A percentile compares a stretch with the other conserved stretches of the same genome.
These are phyloP conservation scores for Archivesica marissinica DNA, from an alignment of 1,140 invertebrate species.

Conservation along the genomic window DNA sequence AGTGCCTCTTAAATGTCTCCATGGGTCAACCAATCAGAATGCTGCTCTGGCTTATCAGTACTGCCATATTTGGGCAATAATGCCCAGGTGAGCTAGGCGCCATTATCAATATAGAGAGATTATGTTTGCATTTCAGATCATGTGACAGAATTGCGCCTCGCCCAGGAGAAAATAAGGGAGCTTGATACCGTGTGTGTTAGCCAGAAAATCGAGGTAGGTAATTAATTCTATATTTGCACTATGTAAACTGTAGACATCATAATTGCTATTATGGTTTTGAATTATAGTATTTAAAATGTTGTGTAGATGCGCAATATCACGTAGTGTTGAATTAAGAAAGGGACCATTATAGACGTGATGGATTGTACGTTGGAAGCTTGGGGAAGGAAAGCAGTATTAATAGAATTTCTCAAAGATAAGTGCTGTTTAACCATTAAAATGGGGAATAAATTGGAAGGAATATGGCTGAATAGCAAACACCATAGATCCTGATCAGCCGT, in stretches of 20 bases:
- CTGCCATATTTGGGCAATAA: conserved; percentile 54
- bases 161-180: conserved; percentile 77
- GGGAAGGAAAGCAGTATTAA: no score
- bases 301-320: no score
- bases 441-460: no score
- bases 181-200: conserved; percentile 67
- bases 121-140: conserved; percentile 77
- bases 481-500: no score
- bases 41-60: conserved; percentile 50
- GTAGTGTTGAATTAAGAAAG: no score
- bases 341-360: no score
- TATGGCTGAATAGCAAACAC: no score
- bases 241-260: not conserved
- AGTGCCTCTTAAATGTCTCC: conserved; percentile 29
- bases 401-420: no score
- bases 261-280: not conserved
- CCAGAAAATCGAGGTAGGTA: conserved; percentile 78
- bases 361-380: no score
- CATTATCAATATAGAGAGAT: conserved; percentile 13
- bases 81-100: conserved; percentile 42
- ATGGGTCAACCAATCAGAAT: conserved; percentile 41
- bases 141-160: conserved; percentile 78
- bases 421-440: no score
- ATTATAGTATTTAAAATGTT: no score
- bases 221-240: conserved; percentile 28